Evolutionary conservation across 2,797 vertebrate genomes (phyloP).

Genomic region (Orestias chungarensis): DNA sequence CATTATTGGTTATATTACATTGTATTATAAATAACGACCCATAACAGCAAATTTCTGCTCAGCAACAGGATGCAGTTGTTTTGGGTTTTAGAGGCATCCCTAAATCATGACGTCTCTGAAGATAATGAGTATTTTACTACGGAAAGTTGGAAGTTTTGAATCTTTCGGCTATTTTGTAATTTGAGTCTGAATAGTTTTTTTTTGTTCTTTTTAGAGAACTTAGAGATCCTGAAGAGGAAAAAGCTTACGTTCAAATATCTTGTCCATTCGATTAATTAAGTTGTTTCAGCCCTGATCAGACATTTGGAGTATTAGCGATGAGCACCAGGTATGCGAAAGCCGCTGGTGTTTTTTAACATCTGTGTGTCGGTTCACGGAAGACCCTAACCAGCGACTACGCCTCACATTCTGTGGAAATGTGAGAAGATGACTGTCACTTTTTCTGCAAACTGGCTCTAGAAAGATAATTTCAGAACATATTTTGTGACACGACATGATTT

Average conservation of each 20-base stretch:
- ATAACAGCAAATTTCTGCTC: too few relatives aligned
- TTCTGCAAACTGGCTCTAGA: slow-evolving; percentile 17
- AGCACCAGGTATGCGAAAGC: neutral
- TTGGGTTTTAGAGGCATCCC: neutral
- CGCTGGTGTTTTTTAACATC: neutral
- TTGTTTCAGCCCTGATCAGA: neutral
- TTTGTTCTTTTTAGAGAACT: neutral
- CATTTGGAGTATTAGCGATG: neutral
- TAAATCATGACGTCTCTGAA: neutral
- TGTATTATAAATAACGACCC: neutral
- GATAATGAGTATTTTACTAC: neutral
- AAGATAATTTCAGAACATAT: slow-evolving; percentile 28
- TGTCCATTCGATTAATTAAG: neutral
- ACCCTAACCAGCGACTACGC: slow-evolving; percentile 32
- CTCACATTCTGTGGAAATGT: slow-evolving; percentile 15
- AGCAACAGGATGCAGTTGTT: neutral
- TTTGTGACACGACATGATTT: neutral
- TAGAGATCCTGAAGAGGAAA: neutral
- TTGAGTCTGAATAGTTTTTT: neutral
- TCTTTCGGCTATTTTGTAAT: neutral
- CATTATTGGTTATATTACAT: neutral
- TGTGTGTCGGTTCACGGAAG: neutral
- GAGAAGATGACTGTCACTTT: slow-evolving; percentile 22
- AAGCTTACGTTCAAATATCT: neutral
- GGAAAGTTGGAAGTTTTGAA: neutral